Base-by-base conservation (phyloP, 2,797 vertebrate species). In the Sarcoramphus papa region DNA sequence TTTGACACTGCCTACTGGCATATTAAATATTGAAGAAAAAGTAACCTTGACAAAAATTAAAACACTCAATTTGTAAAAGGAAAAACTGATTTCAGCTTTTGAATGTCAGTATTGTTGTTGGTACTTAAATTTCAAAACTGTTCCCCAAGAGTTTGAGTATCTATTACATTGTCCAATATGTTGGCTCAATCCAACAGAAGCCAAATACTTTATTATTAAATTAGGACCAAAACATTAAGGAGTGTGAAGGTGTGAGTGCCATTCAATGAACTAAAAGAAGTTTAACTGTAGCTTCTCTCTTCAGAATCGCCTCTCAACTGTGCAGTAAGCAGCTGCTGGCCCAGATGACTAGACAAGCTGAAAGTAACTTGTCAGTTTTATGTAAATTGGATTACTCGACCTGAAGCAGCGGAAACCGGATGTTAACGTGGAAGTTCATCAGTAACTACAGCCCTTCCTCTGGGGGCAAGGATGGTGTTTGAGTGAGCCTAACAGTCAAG, bases 1-100 rank as follows among this genome's bases (percentile, higher is more conserved):
- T 88, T 96, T 94, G 97, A 96, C 83, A 92, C 88, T 87, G 92
- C 74, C 77, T 87, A 91, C 88, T 85, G 81, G 89, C 92, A 50
- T 95, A 86, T 84, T 62, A 94, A 87, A 37, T 80, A 54, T 20
- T 80, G 91, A 93, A 90, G 43, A 95, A 97, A 81, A 94, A 86
- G 67, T 35, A 88, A 85, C 62, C 57, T 79, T 80, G 83, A 56
- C 77, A 93, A 80, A 92, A 89, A n/a, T 51, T 24, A 30, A 65
- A 80, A 68, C 56, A 54, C 48, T 63, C 59, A 8, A 16, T 69
- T 88, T 88, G 35, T 74, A 88, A 76, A 65, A 91, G 53, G 33
- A 75, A 73, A 95, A 90, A 75, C 33, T 78, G 75, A 57, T 70
- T 95, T 94, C 78, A 33, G 81, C 76, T 95, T 97, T 89, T 93